These are phyloP conservation scores for Prunella fulvescens DNA, from an alignment of 2,113 vertebrate genomes.

Conservation along the genomic window DNA sequence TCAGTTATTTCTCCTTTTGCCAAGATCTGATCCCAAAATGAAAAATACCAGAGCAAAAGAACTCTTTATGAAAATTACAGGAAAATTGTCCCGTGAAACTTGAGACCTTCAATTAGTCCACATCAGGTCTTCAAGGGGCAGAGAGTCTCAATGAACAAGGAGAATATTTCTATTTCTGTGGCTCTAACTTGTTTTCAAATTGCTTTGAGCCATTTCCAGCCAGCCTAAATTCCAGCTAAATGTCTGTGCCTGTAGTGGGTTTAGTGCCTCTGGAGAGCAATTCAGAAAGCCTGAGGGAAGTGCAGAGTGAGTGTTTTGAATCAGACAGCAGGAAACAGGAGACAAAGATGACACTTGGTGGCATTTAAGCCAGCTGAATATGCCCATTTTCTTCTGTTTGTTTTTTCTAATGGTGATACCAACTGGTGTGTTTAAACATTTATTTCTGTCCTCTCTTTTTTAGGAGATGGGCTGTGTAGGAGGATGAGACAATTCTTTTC, in stretches of 20 bases:
- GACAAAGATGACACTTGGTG: neutral
- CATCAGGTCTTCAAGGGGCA: neutral
- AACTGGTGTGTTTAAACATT: neutral
- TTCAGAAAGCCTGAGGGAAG: neutral
- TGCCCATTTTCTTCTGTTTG: neutral
- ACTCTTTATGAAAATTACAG: neutral
- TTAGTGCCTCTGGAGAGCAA: neutral
- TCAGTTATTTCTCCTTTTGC: neutral
- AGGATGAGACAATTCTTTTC: neutral
- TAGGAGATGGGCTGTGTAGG: neutral
- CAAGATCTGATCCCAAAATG: neutral
- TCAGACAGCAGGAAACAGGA: neutral
- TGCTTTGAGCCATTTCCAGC: neutral
- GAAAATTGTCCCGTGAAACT: neutral
- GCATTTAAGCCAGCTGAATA: neutral
- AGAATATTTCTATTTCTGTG: neutral
- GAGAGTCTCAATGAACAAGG: neutral
- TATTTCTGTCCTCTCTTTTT: neutral
- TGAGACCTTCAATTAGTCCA: neutral
- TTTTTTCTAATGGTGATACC: neutral
- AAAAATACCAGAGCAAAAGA: neutral
- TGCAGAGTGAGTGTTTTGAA: neutral
- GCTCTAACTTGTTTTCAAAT: neutral
- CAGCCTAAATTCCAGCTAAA: neutral
- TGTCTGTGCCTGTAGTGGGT: neutral